phyloP scores from a whole-genome alignment of 1,140 invertebrate species.

The Cecropterus lyciades region DNA sequence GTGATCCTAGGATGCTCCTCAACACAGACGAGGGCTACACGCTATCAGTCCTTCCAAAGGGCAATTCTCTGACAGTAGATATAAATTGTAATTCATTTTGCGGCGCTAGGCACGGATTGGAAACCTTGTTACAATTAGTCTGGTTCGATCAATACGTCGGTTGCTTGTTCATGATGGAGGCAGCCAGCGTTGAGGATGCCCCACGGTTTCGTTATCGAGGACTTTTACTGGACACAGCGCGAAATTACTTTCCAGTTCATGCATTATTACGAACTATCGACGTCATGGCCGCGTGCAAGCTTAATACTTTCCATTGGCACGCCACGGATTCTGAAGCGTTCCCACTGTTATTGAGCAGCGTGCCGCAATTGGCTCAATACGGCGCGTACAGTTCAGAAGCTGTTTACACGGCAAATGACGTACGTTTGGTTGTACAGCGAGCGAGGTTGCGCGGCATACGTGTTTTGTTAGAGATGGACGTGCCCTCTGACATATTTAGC shows the following conservation, averaged over 20 bases:
- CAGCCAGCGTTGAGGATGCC: slow-evolving; percentile 83
- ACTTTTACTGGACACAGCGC: slow-evolving; percentile 89
- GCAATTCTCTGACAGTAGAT: slow-evolving; percentile 82
- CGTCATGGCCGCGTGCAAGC: slow-evolving; percentile 90
- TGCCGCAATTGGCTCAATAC: slow-evolving; percentile 87
- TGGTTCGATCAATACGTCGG: slow-evolving; percentile 87
- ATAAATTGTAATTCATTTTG: slow-evolving; percentile 89
- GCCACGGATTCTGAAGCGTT: slow-evolving; percentile 92
- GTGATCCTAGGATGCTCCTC: slow-evolving; percentile 84
- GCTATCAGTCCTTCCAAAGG: slow-evolving; percentile 84
- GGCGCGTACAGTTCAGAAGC: slow-evolving; percentile 78
- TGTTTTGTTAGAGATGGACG: slow-evolving; percentile 89
- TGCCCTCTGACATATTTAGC: slow-evolving; percentile 90
- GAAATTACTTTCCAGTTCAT: slow-evolving; percentile 89
- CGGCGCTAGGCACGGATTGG: slow-evolving; percentile 90
- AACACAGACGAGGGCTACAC: slow-evolving; percentile 90
- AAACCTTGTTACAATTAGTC: slow-evolving; percentile 91
- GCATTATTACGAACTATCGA: slow-evolving; percentile 88
- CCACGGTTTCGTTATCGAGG: slow-evolving; percentile 88
- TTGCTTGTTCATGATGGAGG: slow-evolving; percentile 84
- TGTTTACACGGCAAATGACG: slow-evolving; percentile 87
- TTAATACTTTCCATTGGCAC: slow-evolving; percentile 94
- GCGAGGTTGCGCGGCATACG: slow-evolving; percentile 88
- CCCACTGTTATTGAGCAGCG: slow-evolving; percentile 87
- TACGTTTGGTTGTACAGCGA: slow-evolving; percentile 86